These are phyloP conservation scores for Ceyx erithaca DNA, from an alignment of 2,797 vertebrate genomes.

Conservation along the genomic window DNA sequence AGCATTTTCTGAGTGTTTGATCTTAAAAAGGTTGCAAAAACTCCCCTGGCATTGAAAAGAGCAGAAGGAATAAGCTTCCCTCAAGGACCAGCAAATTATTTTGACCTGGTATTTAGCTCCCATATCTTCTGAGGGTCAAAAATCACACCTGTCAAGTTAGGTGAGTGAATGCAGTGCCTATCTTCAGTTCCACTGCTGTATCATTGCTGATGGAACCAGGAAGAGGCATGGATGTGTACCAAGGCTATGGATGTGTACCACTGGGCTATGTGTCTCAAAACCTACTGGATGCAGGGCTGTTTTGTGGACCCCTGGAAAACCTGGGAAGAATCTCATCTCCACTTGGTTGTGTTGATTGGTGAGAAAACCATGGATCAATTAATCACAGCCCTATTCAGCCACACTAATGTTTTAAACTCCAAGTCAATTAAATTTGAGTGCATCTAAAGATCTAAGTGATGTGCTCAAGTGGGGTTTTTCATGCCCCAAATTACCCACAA, in stretches of 20 bases:
- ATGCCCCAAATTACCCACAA: not conserved
- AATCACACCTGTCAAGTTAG: rapidly evolving
- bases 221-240: rapidly evolving
- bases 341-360: not conserved
- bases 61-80: not conserved
- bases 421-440: not conserved
- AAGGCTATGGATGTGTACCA: not conserved
- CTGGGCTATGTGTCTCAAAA: not conserved
- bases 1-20: not conserved
- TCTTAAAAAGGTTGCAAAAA: not conserved
- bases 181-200: not conserved
- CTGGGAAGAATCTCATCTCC: not conserved
- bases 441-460: not conserved
- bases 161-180: rapidly evolving
- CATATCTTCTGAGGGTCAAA: not conserved
- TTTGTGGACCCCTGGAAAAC: not conserved
- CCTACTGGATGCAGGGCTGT: rapidly evolving
- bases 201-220: not conserved
- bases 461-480: not conserved
- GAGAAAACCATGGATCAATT: not conserved
- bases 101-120: not conserved
- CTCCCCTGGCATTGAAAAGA: not conserved
- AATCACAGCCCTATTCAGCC: not conserved
- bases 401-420: not conserved
- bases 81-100: not conserved